Evolutionary conservation across 2,888 invertebrate genomes (phyloP).

Genomic region (Toxonevra muliebris): DNA sequence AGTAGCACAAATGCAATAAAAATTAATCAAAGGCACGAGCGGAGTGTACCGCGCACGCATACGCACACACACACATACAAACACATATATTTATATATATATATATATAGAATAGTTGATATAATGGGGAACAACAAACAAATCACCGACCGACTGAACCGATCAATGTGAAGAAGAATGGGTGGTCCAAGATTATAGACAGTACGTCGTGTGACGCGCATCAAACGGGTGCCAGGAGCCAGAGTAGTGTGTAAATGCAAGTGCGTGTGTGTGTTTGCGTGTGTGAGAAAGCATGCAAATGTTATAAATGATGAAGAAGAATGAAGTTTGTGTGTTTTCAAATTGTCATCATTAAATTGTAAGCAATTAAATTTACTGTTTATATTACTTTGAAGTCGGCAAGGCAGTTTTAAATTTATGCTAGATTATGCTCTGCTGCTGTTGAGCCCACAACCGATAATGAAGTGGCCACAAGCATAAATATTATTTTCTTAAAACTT

Average conservation of each 20-base stretch:
- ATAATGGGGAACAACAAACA: no score
- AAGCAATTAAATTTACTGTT: no score
- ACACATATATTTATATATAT: slow-evolving; percentile 12
- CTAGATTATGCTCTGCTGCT: no score
- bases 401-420: no score
- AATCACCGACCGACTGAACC: no score
- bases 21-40: no score
- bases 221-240: background rate
- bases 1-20: no score
- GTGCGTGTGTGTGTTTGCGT: slow-evolving; percentile 19
- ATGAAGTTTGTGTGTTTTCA: background rate
- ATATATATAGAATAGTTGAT: slow-evolving; percentile 17
- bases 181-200: slow-evolving; percentile 34
- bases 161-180: slow-evolving; percentile 19
- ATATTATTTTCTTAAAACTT: no score
- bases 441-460: no score
- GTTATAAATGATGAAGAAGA: background rate
- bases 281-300: background rate
- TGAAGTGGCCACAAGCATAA: no score
- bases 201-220: slow-evolving; percentile 39
- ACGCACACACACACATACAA: background rate
- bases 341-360: background rate
- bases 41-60: no score
- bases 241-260: background rate
- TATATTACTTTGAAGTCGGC: no score